phyloP scores from a whole-genome alignment of 2,113 vertebrate species.

The Poicephalus meyeri region DNA sequence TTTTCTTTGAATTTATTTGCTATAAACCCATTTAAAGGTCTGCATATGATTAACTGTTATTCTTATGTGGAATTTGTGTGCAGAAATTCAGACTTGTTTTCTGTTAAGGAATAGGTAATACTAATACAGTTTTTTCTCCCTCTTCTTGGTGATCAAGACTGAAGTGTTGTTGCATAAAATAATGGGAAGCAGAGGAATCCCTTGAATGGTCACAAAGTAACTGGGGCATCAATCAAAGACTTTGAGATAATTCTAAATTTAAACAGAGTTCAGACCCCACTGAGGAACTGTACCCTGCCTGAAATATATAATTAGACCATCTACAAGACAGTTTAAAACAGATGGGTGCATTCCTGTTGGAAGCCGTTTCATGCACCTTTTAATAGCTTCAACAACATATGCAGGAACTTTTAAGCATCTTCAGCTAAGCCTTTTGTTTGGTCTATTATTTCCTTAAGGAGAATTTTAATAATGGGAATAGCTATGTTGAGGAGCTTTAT shows the following conservation, averaged over 20 bases:
- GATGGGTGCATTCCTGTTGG: conserved; percentile 48
- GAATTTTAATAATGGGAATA: neutral
- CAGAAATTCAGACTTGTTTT: neutral
- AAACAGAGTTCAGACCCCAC: conserved; percentile 42
- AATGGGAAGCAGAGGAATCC: conserved; percentile 38
- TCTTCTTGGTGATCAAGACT: neutral
- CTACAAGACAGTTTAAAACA: conserved; percentile 34
- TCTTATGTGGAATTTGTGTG: neutral
- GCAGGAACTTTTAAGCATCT: conserved; percentile 7
- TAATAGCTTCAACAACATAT: conserved; percentile 21
- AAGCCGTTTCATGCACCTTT: conserved; percentile 39
- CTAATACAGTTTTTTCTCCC: neutral
- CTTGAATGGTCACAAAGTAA: conserved; percentile 48
- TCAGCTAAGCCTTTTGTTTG: conserved; percentile 25
- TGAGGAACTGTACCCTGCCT: conserved; percentile 32
- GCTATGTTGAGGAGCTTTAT: neutral
- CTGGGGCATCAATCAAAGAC: conserved; percentile 60
- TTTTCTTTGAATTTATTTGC: neutral
- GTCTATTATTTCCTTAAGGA: neutral
- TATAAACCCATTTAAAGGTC: neutral
- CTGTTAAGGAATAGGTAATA: neutral
- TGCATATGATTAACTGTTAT: neutral
- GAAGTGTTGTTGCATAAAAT: neutral
- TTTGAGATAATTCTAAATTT: conserved; percentile 62
- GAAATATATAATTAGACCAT: conserved; percentile 65